Conservation (phyloP, 2,797 vertebrate genomes). For the Ctenosaura bakeri region DNA sequence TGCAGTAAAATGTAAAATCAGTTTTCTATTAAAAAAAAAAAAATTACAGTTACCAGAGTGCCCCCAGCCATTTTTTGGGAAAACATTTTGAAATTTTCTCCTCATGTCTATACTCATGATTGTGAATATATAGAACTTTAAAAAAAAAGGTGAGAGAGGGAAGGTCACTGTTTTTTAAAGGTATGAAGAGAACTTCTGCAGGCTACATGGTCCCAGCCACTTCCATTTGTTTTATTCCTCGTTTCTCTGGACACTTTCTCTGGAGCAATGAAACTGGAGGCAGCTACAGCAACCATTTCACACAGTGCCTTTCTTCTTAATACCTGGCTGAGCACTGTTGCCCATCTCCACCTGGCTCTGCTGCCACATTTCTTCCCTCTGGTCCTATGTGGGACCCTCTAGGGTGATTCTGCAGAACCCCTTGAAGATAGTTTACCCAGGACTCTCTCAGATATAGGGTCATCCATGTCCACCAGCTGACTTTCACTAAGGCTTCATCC, state of each 20-base stretch:
- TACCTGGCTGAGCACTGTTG: background rate
- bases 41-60: background rate
- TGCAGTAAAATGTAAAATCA: background rate
- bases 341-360: background rate
- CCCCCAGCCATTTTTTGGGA: background rate
- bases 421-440: background rate
- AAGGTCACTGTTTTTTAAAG: no score
- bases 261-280: background rate
- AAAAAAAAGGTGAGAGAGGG: no score
- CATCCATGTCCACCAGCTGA: background rate
- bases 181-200: background rate
- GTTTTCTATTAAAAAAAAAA: no score
- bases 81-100: background rate
- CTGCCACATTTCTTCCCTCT: no score
- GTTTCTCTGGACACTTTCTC: background rate
- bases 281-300: background rate
- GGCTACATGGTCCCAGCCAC: background rate
- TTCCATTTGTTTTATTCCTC: background rate
- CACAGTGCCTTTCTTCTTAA: background rate
- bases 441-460: background rate
- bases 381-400: background rate
- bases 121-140: background rate
- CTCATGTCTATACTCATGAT: no score
- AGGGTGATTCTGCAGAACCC: background rate
- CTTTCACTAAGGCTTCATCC: background rate